These are phyloP conservation scores for Abscondita cerata DNA, from an alignment of 2,888 invertebrate genomes.

Conservation along the genomic window DNA sequence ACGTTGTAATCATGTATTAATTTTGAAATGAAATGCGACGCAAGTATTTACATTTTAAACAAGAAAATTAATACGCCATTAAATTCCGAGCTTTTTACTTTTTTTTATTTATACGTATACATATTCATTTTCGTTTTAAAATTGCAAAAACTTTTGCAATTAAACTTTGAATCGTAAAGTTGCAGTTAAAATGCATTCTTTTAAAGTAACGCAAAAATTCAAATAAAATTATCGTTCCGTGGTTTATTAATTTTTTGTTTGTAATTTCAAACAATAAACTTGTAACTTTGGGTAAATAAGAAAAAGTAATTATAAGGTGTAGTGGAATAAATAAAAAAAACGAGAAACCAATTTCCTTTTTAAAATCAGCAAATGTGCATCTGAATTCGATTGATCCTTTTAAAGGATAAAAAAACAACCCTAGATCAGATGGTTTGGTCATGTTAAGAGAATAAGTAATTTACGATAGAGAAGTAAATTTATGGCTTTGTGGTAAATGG, in stretches of 20 bases:
- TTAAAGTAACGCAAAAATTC: too few species aligned
- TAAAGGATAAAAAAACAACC: slow-evolving; percentile 20
- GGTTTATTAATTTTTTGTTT: too few species aligned
- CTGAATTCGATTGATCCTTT: slow-evolving; percentile 9
- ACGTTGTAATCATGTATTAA: too few species aligned
- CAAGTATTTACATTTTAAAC: too few species aligned
- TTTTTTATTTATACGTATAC: not conserved
- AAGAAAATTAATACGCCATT: too few species aligned
- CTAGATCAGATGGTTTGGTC: slow-evolving; percentile 22
- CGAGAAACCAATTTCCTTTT: not conserved
- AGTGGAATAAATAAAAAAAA: too few species aligned
- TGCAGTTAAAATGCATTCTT: slow-evolving; percentile 4
- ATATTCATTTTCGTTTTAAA: not conserved
- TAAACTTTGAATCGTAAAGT: slow-evolving; percentile 4
- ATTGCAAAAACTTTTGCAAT: slow-evolving; percentile 4
- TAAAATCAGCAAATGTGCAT: slow-evolving; percentile 1
- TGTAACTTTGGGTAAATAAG: too few species aligned
- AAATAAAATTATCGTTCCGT: too few species aligned
- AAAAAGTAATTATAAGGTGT: too few species aligned
- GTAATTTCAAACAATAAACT: too few species aligned
- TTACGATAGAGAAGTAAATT: slow-evolving; percentile 21
- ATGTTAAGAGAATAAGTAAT: slow-evolving; percentile 27
- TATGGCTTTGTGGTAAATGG: slow-evolving; percentile 23
- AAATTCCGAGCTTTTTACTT: not conserved
- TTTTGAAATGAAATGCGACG: too few species aligned